Conservation (phyloP, 2,888 invertebrate genomes). For the Elgonia sp. region DNA sequence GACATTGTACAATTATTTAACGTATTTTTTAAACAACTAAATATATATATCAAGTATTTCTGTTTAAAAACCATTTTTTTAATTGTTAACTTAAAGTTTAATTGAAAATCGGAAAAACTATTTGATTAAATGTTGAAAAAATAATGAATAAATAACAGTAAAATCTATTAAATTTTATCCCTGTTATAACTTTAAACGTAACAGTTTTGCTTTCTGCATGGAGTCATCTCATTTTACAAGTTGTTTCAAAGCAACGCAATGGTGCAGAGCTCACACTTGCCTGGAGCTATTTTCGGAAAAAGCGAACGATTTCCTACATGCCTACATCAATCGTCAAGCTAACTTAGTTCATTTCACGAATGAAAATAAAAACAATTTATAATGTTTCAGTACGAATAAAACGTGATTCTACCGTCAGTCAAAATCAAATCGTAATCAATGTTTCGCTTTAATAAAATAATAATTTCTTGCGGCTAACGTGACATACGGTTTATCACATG, state of each 20-base stretch:
- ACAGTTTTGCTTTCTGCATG: neutral
- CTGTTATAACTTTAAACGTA: neutral
- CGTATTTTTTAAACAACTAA: too few species aligned
- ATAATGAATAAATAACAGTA: neutral
- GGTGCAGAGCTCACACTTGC: slow-evolving; percentile 12
- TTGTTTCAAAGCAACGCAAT: slow-evolving; percentile 14
- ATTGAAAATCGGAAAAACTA: too few species aligned
- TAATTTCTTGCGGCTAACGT: neutral
- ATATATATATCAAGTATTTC: too few species aligned
- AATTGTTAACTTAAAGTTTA: too few species aligned
- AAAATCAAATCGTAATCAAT: slow-evolving; percentile 11
- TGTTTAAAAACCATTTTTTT: too few species aligned
- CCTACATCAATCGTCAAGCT: slow-evolving; percentile 36
- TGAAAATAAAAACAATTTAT: slow-evolving; percentile 34
- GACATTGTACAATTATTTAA: too few species aligned
- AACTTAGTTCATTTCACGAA: neutral
- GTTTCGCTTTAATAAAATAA: neutral
- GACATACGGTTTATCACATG: neutral
- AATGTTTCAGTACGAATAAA: neutral
- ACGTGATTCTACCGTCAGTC: neutral
- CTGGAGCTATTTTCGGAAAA: slow-evolving; percentile 21
- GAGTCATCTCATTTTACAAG: slow-evolving; percentile 20
- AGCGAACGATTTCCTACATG: slow-evolving; percentile 13
- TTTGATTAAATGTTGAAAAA: too few species aligned
- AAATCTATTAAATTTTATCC: neutral